Evolutionary conservation across 2,113 vertebrate genomes (phyloP), one percentile per base, ranked within the genome.

Genomic region (Andinoacara biseriatus): DNA sequence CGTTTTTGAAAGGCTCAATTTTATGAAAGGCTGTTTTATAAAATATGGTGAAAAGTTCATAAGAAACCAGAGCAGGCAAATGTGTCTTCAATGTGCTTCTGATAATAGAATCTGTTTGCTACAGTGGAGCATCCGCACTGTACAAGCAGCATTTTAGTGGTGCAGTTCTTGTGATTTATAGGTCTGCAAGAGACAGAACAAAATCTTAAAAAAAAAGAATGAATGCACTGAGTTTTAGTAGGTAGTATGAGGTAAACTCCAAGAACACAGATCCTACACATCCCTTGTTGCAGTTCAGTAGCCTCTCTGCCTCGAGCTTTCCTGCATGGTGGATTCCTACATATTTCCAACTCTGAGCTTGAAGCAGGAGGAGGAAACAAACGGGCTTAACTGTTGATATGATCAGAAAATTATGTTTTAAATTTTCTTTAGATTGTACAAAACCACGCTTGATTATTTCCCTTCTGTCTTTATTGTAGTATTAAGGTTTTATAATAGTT

Each of bases 221-320:
- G 15, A 15, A 54, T 26, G 29, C 0, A 54, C 67, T 0, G 6
- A n/a, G 67, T 29, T 14, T 54, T 54, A 0, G 17, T 33, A 31
- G 65, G 26, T 52, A n/a, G 46, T 49, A 49, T 43, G 40, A 43
- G 15, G 5, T 49, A 49, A 49, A 49, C 46, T 49, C 46, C 15
- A 49, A 49, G 14, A 46, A 46, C 43, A 46, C 43, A 15, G 67
- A 54, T 54, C 67, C 67, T 72, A 72, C 67, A 72, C 67, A 72
- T 72, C 46, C 67, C 67, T 54, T 72, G 67, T 72, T 72, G 67
- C 67, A 54, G 0, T 54, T 54, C 26, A 72, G 46, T 52, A 72
- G 65, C 17, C 52, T 52, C 65, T 52, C 65, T 52, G 65, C 67
- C 67, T 72, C n/a, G 46, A 72, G 67, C 67, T 8, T 72, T 26